Percentiles rank a stretch among this genome's conserved stretches.
Evolutionary conservation across 2,113 vertebrate species (phyloP).

Genomic region (Chionis minor): DNA sequence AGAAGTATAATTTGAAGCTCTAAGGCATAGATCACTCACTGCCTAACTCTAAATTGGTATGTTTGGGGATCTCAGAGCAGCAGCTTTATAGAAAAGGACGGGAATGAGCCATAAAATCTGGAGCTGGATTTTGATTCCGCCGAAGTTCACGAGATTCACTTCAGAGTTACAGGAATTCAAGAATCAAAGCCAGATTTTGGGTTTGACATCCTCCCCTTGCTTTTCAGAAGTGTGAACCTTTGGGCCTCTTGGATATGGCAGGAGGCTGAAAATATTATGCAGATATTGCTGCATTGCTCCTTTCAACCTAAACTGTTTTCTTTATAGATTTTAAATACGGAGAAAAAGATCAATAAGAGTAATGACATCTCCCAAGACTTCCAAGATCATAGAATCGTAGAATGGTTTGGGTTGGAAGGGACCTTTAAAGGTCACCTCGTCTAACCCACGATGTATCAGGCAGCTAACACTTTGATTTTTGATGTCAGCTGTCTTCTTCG

Average conservation of each 20-base stretch:
- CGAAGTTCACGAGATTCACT: background rate
- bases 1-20: background rate
- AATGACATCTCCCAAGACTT: background rate
- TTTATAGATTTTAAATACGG: background rate
- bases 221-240: background rate
- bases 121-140: background rate
- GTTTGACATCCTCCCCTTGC: background rate
- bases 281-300: background rate
- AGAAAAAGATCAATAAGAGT: fast-evolving
- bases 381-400: background rate
- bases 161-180: background rate
- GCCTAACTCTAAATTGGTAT: background rate
- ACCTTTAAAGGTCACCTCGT: background rate
- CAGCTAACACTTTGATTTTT: background rate
- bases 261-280: background rate
- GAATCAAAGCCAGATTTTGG: background rate
- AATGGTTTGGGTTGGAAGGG: background rate
- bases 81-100: background rate
- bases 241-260: background rate
- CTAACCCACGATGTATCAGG: fast-evolving
- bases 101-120: background rate
- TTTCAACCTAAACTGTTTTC: background rate
- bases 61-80: background rate
- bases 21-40: background rate
- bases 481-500: background rate